Conservation (phyloP, 30 jellyfish, hydroid and myxozoan genomes). For the Nemopilema nomurai region DNA sequence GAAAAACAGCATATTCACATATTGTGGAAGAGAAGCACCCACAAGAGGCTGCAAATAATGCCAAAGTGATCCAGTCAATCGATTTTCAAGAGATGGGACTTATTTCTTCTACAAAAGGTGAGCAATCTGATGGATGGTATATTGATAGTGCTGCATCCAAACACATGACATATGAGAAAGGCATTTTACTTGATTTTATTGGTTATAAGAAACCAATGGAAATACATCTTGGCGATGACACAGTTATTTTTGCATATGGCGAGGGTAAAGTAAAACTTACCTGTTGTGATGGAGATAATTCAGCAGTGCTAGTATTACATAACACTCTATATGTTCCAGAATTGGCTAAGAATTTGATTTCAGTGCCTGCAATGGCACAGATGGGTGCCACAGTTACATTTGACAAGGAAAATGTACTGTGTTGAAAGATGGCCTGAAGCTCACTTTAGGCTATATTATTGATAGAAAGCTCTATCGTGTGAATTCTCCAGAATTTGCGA, state of each 20-base stretch:
- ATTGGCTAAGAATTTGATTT: neutral
- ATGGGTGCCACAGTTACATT: constrained; percentile 10
- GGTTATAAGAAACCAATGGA: constrained; percentile 24
- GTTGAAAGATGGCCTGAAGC: neutral
- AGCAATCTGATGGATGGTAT: constrained; percentile 23
- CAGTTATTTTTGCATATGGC: constrained; percentile 7
- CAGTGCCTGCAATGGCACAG: constrained; percentile 45
- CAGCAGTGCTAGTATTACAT: constrained; percentile 11
- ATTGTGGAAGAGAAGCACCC: neutral
- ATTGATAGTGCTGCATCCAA: constrained; percentile 57
- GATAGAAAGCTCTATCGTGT: constrained; percentile 38
- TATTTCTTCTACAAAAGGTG: neutral
- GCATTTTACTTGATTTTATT: neutral
- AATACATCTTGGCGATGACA: constrained; percentile 41
- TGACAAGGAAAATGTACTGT: constrained; percentile 6
- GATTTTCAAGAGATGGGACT: neutral
- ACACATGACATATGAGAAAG: constrained; percentile 48
- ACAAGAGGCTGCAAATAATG: neutral
- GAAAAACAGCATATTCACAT: neutral
- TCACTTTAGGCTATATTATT: neutral
- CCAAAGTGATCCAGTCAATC: too few species aligned
- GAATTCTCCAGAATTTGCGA: neutral
- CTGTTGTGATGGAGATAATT: constrained; percentile 1
- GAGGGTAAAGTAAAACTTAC: constrained; percentile 23
- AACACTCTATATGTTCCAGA: too few species aligned